Percentiles rank a stretch among this genome's conserved stretches.
phyloP scores from a whole-genome alignment of 92 coral and sea anemone species.

The Blastomussa wellsi region DNA sequence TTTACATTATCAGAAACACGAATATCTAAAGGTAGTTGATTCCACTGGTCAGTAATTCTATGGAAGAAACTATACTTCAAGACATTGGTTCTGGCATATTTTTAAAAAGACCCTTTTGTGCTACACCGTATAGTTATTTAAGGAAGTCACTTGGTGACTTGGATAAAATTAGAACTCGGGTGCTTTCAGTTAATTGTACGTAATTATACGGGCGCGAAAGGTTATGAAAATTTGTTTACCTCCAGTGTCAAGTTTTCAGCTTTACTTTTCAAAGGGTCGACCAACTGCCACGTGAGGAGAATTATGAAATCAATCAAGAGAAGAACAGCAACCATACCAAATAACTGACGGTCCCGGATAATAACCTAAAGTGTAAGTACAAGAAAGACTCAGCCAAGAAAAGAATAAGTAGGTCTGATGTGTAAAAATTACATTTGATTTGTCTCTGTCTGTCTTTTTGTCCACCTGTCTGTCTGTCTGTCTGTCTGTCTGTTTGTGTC shows the following conservation, averaged over 20 bases:
- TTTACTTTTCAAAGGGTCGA: slow-evolving; percentile 56
- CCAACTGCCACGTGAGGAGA: slow-evolving; percentile 67
- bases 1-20: too few species aligned
- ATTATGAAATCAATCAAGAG: slow-evolving; percentile 62
- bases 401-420: background rate
- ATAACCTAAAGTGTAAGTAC: slow-evolving; percentile 40
- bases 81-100: too few species aligned
- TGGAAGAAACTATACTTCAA: too few species aligned
- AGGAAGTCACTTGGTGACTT: too few species aligned
- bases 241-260: slow-evolving; percentile 21
- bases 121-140: too few species aligned
- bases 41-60: too few species aligned
- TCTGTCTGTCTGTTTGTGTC: background rate
- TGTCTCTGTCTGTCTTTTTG: background rate
- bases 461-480: background rate
- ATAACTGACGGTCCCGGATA: slow-evolving; percentile 68
- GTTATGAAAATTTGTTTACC: slow-evolving; percentile 19
- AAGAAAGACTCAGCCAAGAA: background rate
- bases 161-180: too few species aligned
- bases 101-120: too few species aligned
- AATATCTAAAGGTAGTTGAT: too few species aligned
- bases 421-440: too few species aligned
- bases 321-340: slow-evolving; percentile 62
- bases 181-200: too few species aligned
- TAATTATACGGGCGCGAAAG: too few species aligned